A percentile compares a stretch with the other conserved stretches of the same genome.
These are phyloP conservation scores for Habropoda laboriosa DNA, from an alignment of 1,140 invertebrate species.

Conservation along the genomic window DNA sequence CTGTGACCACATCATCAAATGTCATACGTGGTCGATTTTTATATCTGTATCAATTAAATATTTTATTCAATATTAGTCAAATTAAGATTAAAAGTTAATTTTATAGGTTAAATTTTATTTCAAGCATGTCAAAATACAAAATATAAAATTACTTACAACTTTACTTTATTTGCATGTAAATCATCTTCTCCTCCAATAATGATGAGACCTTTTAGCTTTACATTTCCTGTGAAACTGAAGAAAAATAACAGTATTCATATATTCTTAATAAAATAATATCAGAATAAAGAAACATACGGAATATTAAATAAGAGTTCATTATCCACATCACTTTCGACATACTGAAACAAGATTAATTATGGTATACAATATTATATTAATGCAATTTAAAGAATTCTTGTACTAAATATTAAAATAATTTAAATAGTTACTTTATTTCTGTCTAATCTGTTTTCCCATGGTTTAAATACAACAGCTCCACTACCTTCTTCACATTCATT, in stretches of 20 bases:
- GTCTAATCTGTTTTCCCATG: constrained; percentile 93
- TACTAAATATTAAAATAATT: constrained; percentile 10
- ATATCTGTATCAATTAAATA: constrained; percentile 83
- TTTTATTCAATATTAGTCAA: background rate
- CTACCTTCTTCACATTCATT: constrained; percentile 94
- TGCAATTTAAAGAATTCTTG: background rate
- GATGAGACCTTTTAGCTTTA: constrained; percentile 97
- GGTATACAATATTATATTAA: constrained; percentile 19
- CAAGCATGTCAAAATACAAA: background rate
- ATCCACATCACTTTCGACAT: constrained; percentile 97
- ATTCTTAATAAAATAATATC: background rate
- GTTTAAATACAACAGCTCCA: constrained; percentile 94
- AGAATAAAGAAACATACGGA: constrained; percentile 84
- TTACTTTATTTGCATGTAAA: constrained; percentile 91
- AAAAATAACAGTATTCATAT: constrained; percentile 23
- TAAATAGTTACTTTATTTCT: constrained; percentile 85
- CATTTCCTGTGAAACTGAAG: constrained; percentile 93
- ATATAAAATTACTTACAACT: constrained; percentile 87
- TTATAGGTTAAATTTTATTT: background rate
- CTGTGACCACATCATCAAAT: constrained; percentile 90
- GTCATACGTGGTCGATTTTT: constrained; percentile 97
- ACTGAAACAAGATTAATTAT: constrained; percentile 82
- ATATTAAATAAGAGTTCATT: constrained; percentile 97
- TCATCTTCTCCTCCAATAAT: constrained; percentile 93
- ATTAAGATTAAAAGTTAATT: constrained; percentile 1